Percentiles rank a stretch among this genome's conserved stretches.
Evolutionary conservation across 1,140 invertebrate species (phyloP).

Genomic region (Drosophila quadrilineata): DNA sequence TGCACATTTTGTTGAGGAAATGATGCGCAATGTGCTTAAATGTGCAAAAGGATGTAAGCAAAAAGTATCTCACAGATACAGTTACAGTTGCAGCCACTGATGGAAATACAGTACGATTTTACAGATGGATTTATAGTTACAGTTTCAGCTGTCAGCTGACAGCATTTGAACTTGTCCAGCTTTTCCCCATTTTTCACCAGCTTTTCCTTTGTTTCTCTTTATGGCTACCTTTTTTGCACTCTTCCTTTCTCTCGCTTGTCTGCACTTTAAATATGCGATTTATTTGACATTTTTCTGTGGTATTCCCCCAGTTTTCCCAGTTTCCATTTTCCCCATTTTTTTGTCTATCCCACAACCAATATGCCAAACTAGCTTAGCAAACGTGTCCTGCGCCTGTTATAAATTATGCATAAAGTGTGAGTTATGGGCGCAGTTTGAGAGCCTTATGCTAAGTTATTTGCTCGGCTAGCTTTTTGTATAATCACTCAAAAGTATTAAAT

Average conservation of each 20-base stretch:
- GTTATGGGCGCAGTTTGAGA: slow-evolving; percentile 55
- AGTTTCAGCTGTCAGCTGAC: slow-evolving; percentile 12
- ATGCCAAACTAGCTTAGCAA: slow-evolving; percentile 12
- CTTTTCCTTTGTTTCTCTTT: neutral
- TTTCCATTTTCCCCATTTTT: neutral
- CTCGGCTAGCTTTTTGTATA: slow-evolving; percentile 52
- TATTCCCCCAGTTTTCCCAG: slow-evolving; percentile 12
- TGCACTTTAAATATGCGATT: slow-evolving; percentile 28
- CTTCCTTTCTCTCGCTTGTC: neutral
- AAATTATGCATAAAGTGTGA: slow-evolving; percentile 52
- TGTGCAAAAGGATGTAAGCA: slow-evolving; percentile 12
- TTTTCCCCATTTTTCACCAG: neutral
- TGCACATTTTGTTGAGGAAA: slow-evolving; percentile 29
- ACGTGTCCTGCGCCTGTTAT: slow-evolving; percentile 17
- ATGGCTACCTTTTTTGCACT: neutral
- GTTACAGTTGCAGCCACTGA: neutral
- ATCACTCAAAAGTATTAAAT: slow-evolving; percentile 74
- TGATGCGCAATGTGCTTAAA: slow-evolving; percentile 24
- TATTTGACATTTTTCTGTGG: slow-evolving; percentile 22
- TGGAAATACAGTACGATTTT: neutral
- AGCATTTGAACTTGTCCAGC: neutral
- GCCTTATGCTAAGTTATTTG: slow-evolving; percentile 68
- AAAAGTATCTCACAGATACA: no score
- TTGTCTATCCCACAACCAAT: slow-evolving; percentile 22
- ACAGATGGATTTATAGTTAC: slow-evolving; percentile 3